phyloP scores from a whole-genome alignment of 2,888 invertebrate species.

The Rhagonycha lutea region DNA sequence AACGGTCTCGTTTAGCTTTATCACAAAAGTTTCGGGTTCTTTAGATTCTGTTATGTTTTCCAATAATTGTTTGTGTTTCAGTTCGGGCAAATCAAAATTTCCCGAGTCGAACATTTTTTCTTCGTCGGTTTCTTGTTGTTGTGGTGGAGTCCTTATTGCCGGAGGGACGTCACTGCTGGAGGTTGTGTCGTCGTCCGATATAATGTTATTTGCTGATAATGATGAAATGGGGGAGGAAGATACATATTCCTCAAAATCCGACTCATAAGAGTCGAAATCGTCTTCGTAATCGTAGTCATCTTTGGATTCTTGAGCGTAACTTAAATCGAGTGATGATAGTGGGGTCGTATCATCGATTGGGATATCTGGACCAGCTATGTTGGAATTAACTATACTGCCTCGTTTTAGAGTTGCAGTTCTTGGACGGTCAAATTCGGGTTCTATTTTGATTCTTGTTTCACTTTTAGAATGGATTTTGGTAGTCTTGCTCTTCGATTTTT shows the following conservation, averaged over 20 bases:
- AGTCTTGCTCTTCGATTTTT: not conserved
- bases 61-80: conserved; percentile 49
- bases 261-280: conserved; percentile 63
- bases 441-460: not conserved
- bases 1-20: conserved; percentile 17
- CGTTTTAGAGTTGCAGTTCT: conserved; percentile 51
- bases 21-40: conserved; percentile 33
- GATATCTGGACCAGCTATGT: conserved; percentile 46
- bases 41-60: conserved; percentile 56
- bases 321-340: conserved; percentile 8
- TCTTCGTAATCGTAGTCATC: conserved; percentile 55
- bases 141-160: not conserved
- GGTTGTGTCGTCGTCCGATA: conserved; percentile 27
- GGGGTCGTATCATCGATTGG: conserved; percentile 37
- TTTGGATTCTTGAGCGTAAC: conserved; percentile 2
- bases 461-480: not conserved
- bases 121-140: conserved; percentile 36
- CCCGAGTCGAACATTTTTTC: conserved; percentile 65
- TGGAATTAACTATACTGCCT: conserved; percentile 49
- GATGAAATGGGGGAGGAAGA: conserved; percentile 37
- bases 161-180: conserved; percentile 19
- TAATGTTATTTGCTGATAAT: conserved; percentile 23
- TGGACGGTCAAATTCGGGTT: conserved; percentile 43
- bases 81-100: conserved; percentile 58
- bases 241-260: conserved; percentile 58